A percentile compares a stretch with the other conserved stretches of the same genome.
These are phyloP conservation scores for Ormyrus rosae DNA, from an alignment of 2,888 invertebrate species.

Conservation along the genomic window DNA sequence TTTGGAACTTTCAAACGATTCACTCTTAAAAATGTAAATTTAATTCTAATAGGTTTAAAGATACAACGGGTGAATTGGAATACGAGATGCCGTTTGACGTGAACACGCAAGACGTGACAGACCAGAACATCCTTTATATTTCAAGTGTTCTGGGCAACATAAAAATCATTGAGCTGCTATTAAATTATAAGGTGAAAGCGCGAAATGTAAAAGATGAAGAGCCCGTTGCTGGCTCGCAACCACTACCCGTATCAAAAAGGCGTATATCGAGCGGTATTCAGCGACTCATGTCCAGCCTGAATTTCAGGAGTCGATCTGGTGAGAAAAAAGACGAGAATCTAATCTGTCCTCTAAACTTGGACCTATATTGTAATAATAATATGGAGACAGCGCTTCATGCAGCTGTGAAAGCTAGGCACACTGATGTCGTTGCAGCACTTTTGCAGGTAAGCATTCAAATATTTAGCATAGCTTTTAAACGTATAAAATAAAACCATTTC, in stretches of 20 bases:
- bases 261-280: conserved; percentile 92
- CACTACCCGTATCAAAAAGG: conserved; percentile 76
- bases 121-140: conserved; percentile 93
- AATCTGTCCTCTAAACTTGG: conserved; percentile 84
- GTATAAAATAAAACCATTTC: neutral
- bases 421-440: conserved; percentile 83
- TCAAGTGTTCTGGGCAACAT: conserved; percentile 90
- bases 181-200: conserved; percentile 84
- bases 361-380: conserved; percentile 85
- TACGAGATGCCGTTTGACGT: conserved; percentile 94
- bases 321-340: conserved; percentile 77
- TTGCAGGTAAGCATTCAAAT: conserved; percentile 76
- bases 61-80: conserved; percentile 85
- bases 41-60: conserved; percentile 74
- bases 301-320: conserved; percentile 78
- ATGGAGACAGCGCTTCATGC: conserved; percentile 90
- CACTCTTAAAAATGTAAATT: neutral
- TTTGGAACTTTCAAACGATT: no score
- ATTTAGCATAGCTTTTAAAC: no score
- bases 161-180: conserved; percentile 85
- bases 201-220: conserved; percentile 77
- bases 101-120: conserved; percentile 92
- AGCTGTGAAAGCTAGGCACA: conserved; percentile 86
- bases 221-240: conserved; percentile 61
- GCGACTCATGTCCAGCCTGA: conserved; percentile 90